phyloP scores from a whole-genome alignment of 2,888 invertebrate genomes.

The Xiphydria camelus region DNA sequence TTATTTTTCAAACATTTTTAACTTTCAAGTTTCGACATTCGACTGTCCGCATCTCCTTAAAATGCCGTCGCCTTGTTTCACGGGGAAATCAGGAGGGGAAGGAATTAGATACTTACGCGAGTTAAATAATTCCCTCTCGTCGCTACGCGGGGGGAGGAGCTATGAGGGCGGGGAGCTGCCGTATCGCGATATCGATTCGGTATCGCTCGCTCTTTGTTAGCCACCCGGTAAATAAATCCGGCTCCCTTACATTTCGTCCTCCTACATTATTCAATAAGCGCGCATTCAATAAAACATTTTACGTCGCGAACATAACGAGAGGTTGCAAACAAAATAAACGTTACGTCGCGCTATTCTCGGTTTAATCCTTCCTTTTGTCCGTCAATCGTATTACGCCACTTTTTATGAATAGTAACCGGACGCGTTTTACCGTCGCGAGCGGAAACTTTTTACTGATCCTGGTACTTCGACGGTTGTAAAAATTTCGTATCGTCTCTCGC shows the following conservation, averaged over 20 bases:
- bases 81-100: no score
- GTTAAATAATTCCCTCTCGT: no score
- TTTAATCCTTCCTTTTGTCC: conserved; percentile 16
- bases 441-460: conserved; percentile 27
- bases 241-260: conserved; percentile 17
- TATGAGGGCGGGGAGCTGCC: neutral
- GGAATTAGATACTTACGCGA: no score
- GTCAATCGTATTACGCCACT: conserved; percentile 10
- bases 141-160: no score
- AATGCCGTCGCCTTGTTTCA: no score
- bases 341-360: conserved; percentile 12
- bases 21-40: no score
- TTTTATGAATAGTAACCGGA: conserved; percentile 18
- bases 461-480: conserved; percentile 28
- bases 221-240: conserved; percentile 27
- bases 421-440: conserved; percentile 13
- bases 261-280: conserved; percentile 1
- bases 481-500: conserved; percentile 32
- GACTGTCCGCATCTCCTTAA: no score
- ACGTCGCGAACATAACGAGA: conserved; percentile 9
- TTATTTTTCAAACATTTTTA: no score
- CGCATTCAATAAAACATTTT: conserved; percentile 11
- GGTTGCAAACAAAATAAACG: conserved; percentile 12
- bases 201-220: conserved; percentile 35
- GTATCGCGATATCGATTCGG: conserved; percentile 27